Evolutionary conservation across 2,888 invertebrate species (phyloP), one percentile per base, ranked within the genome.

Genomic region (Bugula neritina): DNA sequence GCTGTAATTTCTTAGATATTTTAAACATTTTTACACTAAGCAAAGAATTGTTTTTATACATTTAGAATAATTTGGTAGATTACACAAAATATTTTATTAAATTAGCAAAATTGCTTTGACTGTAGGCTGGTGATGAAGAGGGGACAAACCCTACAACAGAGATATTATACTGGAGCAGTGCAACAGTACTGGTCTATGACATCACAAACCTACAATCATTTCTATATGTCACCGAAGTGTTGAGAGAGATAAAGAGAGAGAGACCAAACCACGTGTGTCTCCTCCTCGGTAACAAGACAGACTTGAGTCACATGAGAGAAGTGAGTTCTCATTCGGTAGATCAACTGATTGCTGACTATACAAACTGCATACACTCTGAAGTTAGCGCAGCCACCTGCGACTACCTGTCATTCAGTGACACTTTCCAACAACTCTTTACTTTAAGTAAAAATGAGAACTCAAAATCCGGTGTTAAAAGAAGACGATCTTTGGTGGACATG

Each of bases 61-160:
- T n/a, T n/a, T n/a, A n/a, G n/a, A n/a, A n/a, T n/a, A n/a, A n/a
- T n/a, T n/a, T n/a, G n/a, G n/a, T n/a, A n/a, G n/a, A n/a, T n/a
- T n/a, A n/a, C n/a, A n/a, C n/a, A n/a, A n/a, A n/a, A n/a, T n/a
- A n/a, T n/a, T n/a, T n/a, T n/a, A n/a, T n/a, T n/a, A n/a, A n/a
- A n/a, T n/a, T n/a, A n/a, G n/a, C n/a, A n/a, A n/a, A n/a, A n/a
- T n/a, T n/a, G n/a, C n/a, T n/a, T n/a, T n/a, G n/a, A n/a, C n/a
- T n/a, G n/a, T n/a, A n/a, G n/a, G n/a, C n/a, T n/a, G 57, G 71
- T 71, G 79, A 79, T 13, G 77, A 75, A 35, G 76, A 76, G 21
- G 72, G 74, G 31, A 77, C 77, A 35, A 74, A 73, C 34, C 74
- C 74, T 21, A 74, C 74, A 43, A 76, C 73, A 25, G 73, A 72